These are phyloP conservation scores for Tetropium fuscum DNA, from an alignment of 2,888 invertebrate genomes.

Conservation along the genomic window DNA sequence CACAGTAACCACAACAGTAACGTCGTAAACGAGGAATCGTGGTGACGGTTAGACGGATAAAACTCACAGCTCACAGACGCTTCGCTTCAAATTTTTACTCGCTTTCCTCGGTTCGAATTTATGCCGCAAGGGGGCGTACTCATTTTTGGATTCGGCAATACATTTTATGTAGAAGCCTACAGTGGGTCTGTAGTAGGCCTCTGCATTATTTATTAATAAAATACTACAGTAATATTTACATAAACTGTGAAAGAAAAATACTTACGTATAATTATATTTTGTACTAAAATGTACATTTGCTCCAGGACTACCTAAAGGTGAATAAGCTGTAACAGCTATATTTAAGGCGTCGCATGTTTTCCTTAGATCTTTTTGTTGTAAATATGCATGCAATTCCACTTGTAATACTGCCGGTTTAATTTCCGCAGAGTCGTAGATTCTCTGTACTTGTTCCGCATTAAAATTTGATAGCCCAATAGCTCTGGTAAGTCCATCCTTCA, in stretches of 20 bases:
- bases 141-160: too few species aligned
- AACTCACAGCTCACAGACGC: too few species aligned
- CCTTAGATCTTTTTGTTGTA: constrained; percentile 77
- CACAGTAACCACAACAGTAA: too few species aligned
- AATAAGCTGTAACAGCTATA: constrained; percentile 78
- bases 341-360: constrained; percentile 72
- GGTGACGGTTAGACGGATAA: too few species aligned
- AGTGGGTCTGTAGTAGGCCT: too few species aligned
- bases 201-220: too few species aligned
- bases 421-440: constrained; percentile 71
- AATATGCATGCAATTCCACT: constrained; percentile 82
- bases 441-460: constrained; percentile 75
- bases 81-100: too few species aligned
- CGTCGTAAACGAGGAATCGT: too few species aligned
- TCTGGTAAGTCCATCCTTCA: constrained; percentile 72
- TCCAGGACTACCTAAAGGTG: constrained; percentile 80
- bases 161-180: too few species aligned
- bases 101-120: too few species aligned
- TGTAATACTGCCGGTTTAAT: constrained; percentile 81
- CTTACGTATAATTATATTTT: constrained; percentile 74
- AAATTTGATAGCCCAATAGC: constrained; percentile 88
- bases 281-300: constrained; percentile 73
- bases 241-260: constrained; percentile 20
- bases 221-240: too few species aligned
- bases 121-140: too few species aligned